Evolutionary conservation across 2,888 invertebrate species (phyloP).

Genomic region (Hipparchia semele): DNA sequence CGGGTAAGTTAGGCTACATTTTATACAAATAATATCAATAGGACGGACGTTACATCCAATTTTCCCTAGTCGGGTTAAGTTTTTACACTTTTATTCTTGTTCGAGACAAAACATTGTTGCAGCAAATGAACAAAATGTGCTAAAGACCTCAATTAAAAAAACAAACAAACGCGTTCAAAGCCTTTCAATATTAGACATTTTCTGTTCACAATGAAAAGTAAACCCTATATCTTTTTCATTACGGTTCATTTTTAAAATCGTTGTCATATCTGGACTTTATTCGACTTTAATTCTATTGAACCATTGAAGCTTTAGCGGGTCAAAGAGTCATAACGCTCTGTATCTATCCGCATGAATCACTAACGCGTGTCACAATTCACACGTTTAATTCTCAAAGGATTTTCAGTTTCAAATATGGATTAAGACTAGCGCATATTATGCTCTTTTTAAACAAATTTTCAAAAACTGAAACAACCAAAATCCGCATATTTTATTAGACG

Average conservation of each 20-base stretch:
- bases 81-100: too few species aligned
- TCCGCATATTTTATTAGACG: too few species aligned
- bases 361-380: conserved; percentile 28
- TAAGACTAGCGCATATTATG: conserved; percentile 23
- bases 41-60: too few species aligned
- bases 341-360: conserved; percentile 26
- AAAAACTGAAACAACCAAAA: too few species aligned
- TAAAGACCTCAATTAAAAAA: too few species aligned
- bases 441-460: neutral
- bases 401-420: conserved; percentile 30
- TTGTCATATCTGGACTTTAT: neutral
- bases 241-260: neutral
- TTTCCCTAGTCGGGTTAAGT: too few species aligned
- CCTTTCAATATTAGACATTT: neutral
- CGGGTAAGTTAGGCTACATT: too few species aligned
- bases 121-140: too few species aligned
- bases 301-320: conserved; percentile 6
- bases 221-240: neutral
- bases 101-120: too few species aligned
- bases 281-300: conserved; percentile 13
- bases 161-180: too few species aligned
- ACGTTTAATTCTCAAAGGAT: conserved; percentile 36
- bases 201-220: neutral
- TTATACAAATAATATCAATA: too few species aligned
- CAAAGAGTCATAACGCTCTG: conserved; percentile 16